A percentile compares a stretch with the other conserved stretches of the same genome.
phyloP scores from a whole-genome alignment of 2,888 invertebrate genomes.

The Drosophila macrospina region DNA sequence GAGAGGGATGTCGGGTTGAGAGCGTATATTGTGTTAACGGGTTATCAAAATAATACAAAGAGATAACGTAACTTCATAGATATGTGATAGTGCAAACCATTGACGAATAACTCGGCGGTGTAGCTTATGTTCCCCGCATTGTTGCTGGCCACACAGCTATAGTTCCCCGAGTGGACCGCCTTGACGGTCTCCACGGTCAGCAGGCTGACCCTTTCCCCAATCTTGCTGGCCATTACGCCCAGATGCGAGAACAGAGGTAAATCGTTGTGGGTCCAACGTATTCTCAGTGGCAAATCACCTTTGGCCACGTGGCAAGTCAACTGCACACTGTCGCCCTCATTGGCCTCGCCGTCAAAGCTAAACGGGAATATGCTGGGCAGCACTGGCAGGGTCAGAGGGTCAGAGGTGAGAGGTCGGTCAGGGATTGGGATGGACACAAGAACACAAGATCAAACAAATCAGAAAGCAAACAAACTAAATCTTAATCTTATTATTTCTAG shows the following conservation, averaged over 20 bases:
- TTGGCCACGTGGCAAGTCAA: conserved; percentile 87
- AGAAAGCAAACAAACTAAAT: conserved; percentile 11
- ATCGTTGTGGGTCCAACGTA: conserved; percentile 87
- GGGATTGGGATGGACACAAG: conserved; percentile 2
- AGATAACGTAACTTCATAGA: conserved; percentile 42
- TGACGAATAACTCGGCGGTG: conserved; percentile 88
- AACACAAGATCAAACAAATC: conserved; percentile 27
- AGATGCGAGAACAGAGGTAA: conserved; percentile 85
- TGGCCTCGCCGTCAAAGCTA: conserved; percentile 86
- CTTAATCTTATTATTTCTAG: conserved; percentile 6
- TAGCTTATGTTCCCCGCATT: conserved; percentile 88
- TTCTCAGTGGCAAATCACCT: conserved; percentile 89
- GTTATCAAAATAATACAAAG: conserved; percentile 15
- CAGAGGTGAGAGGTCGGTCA: no score
- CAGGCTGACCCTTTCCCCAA: conserved; percentile 88
- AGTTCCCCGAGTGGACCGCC: conserved; percentile 89
- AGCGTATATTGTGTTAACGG: conserved; percentile 9
- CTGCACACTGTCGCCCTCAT: conserved; percentile 89
- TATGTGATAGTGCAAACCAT: conserved; percentile 85
- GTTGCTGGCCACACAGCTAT: conserved; percentile 89
- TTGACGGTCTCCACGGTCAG: conserved; percentile 90
- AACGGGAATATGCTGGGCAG: conserved; percentile 88
- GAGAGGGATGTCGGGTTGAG: not conserved
- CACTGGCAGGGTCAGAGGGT: conserved; percentile 86
- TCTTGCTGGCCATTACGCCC: conserved; percentile 88